Evolutionary conservation across 2,888 invertebrate genomes (phyloP), one percentile per base, ranked within the genome.

Genomic region (Didymodactylos carnosus): DNA sequence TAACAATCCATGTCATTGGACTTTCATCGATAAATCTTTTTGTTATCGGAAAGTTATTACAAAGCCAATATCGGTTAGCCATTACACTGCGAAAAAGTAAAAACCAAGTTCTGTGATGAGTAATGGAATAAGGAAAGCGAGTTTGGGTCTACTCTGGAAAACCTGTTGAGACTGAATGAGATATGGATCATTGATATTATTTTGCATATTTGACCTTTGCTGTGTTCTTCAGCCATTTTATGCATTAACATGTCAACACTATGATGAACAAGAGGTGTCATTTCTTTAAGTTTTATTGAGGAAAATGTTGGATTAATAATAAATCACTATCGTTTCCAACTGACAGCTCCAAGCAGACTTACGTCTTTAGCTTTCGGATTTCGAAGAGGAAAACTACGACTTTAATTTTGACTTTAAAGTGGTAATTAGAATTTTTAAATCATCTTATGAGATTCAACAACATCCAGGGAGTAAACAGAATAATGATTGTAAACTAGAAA

Each of bases 251-350:
- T 8, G 72, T 76, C 25, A 75, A 75, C 7, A 49, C 46, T 14
- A n/a, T 71, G 75, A 13, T 62, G 27, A 14, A 75, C 16, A 46
- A 43, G 19, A 19, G 43, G 43, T 43, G 43, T 73, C 76, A 84
- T 82, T 79, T 80, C 80, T 77, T 84, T 83, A 79, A 86, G 81
- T 79, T 85, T 86, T 43, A 80, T 77, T 8, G 83, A 80, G 14
- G 84, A 84, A 77, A 87, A 86, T 4, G 83, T 83, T 2, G 86
- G 86, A 51, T 83, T 83, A 11, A 85, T 79, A 11, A 85, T 80
- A 14, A 82, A 79, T 29, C 86, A 79, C 16, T 86, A 81, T 25
- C 86, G 80, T 78, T 86, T 85, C 86, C 86, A 87, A 19, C 43
- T n/a, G n/a, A 43, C 10, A 2, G 43, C 43, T n/a, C 8, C n/a